These are phyloP conservation scores for Apoda limacodes DNA, from an alignment of 2,888 invertebrate genomes.

Conservation along the genomic window DNA sequence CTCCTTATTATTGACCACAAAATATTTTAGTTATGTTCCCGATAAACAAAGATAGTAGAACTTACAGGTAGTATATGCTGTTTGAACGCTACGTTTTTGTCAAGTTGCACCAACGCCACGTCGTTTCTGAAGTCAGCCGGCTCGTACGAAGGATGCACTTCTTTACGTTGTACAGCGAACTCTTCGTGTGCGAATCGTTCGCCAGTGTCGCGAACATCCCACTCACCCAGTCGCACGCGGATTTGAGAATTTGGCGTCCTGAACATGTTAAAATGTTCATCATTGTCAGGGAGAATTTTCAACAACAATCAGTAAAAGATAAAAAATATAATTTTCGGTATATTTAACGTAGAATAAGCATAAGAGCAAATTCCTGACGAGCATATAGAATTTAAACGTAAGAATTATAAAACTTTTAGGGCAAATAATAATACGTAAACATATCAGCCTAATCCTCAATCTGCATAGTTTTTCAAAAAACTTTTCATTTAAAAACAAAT, in stretches of 20 bases:
- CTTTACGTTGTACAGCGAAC: slow-evolving; percentile 88
- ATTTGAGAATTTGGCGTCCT: slow-evolving; percentile 91
- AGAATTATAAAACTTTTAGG: too few species aligned
- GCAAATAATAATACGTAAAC: too few species aligned
- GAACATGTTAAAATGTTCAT: too few species aligned
- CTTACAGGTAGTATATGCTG: slow-evolving; percentile 89
- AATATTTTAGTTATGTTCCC: not conserved
- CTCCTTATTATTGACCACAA: not conserved
- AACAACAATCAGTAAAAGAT: too few species aligned
- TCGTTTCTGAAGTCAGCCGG: slow-evolving; percentile 93
- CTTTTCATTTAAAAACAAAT: too few species aligned
- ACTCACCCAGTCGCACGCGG: slow-evolving; percentile 90
- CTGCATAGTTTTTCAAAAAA: too few species aligned
- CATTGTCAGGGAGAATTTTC: too few species aligned
- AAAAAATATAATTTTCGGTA: too few species aligned
- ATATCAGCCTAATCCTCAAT: too few species aligned
- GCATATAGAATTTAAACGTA: too few species aligned
- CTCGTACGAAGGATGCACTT: slow-evolving; percentile 91
- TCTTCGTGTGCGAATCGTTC: slow-evolving; percentile 90
- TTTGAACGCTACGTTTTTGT: slow-evolving; percentile 85
- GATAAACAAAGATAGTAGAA: slow-evolving; percentile 2
- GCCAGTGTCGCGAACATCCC: slow-evolving; percentile 89
- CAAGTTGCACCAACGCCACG: slow-evolving; percentile 84
- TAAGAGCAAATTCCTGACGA: too few species aligned
- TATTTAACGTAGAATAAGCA: too few species aligned